Evolutionary conservation across 2,888 invertebrate genomes (phyloP).

Genomic region (Coremacera marginata): DNA sequence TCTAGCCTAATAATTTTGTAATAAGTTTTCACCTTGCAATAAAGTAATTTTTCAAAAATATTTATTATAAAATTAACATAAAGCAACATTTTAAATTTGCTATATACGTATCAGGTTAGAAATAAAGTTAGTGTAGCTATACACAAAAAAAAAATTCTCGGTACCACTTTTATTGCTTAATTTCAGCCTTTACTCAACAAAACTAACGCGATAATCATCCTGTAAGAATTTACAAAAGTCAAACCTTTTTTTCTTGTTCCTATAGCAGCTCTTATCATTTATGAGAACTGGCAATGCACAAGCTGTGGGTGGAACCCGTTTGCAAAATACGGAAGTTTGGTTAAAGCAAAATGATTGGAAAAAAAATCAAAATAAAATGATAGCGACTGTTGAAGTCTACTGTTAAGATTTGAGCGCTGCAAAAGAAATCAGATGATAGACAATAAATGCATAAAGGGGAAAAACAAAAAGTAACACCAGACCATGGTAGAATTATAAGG

Average conservation of each 20-base stretch:
- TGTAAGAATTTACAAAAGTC: not conserved
- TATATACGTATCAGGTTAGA: too few relatives aligned
- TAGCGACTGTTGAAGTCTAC: not conserved
- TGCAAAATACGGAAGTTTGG: slow-evolving; percentile 1
- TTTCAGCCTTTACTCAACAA: not conserved
- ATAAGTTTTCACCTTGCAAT: too few relatives aligned
- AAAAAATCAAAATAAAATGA: not conserved
- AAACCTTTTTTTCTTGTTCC: not conserved
- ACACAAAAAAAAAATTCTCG: too few relatives aligned
- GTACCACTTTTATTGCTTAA: too few relatives aligned
- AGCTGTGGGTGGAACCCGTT: slow-evolving; percentile 4
- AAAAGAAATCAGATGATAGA: not conserved
- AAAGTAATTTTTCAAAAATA: too few relatives aligned
- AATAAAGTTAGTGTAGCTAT: too few relatives aligned
- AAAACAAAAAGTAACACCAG: too few relatives aligned
- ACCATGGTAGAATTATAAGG: too few relatives aligned
- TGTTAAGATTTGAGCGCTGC: not conserved
- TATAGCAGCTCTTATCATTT: not conserved
- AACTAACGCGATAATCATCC: not conserved
- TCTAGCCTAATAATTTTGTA: too few relatives aligned
- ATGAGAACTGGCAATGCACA: not conserved
- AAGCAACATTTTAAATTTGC: too few relatives aligned
- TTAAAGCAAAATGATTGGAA: not conserved
- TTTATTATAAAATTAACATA: too few relatives aligned
- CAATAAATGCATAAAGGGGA: not conserved